Evolutionary conservation across 2,888 invertebrate species (phyloP).

Genomic region (Poecilus cupreus): DNA sequence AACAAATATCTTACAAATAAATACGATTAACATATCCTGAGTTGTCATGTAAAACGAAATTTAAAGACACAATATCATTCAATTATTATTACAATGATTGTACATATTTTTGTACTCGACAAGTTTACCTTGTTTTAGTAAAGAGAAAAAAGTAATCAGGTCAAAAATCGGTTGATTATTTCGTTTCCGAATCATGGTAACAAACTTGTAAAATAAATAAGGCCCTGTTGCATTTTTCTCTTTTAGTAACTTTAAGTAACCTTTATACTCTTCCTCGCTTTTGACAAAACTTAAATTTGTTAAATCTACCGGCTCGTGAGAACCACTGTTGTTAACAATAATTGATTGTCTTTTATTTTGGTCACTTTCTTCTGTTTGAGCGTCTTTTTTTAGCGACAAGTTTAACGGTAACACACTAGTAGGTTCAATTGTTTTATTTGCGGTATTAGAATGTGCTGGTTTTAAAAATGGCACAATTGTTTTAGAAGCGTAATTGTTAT

Average conservation of each 20-base stretch:
- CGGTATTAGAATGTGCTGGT: not conserved
- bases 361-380: not conserved
- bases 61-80: not conserved
- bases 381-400: not conserved
- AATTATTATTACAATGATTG: not conserved
- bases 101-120: constrained; percentile 34
- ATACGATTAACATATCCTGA: not conserved
- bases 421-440: not conserved
- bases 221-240: not conserved
- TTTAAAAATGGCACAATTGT: not conserved
- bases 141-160: constrained; percentile 8
- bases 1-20: constrained; percentile 15
- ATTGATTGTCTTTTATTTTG: constrained; percentile 2
- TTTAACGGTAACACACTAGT: not conserved
- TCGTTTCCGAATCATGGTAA: not conserved
- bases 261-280: constrained; percentile 18
- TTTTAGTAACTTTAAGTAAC: constrained; percentile 4
- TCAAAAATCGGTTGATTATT: not conserved
- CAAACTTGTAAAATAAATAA: constrained; percentile 43
- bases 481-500: not conserved
- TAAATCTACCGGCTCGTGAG: not conserved
- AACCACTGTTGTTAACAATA: constrained; percentile 7
- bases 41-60: constrained; percentile 5
- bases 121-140: constrained; percentile 18
- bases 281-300: not conserved